Base-by-base conservation (phyloP, 2,797 vertebrate species). In the Amniataba percoides region DNA sequence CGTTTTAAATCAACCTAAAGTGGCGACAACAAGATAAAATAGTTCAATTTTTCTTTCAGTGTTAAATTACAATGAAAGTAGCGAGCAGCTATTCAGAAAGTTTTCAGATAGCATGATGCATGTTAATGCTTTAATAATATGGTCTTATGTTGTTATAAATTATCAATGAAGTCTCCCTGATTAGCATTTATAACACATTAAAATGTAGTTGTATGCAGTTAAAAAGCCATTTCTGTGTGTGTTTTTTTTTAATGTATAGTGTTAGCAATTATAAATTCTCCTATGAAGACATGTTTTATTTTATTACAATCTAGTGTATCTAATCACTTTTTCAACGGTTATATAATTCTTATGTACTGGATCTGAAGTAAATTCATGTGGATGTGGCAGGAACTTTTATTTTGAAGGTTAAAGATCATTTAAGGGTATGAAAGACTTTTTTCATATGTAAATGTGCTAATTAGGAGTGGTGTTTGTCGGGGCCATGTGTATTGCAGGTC, bases 1-100 rank as follows among this genome's bases (percentile, higher is more conserved):
- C 34, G 5, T 56, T 55, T 58, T 60, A 16, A 52, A 57, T 6
- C 18, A 0, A 11, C 0, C 25, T 13, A 21, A 19, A 49, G 1
- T 13, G n/a, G 4, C 23, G 13, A 42, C 0, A 46, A 56, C 0
- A 3, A 40, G 39, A 31, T 25, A 55, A 55, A 9, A 63, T 18
- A 21, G 2, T 31, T 51, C 31, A 0, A 42, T 14, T 42, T 57
- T 31, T 14, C 3, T 5, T 51, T 40, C 55, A 45, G 16, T 64
- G 60, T 14, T 66, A 64, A 21, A 23, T 2, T 45, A 8, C 11
- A 62, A 62, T 70, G 2, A 62, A 40, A 77, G 31, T 16, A 27
- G 15, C 48, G 52, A n/a, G 3, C 2, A 0, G 21, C n/a, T 46
- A 19, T 16, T 49, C 49, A 16, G 0, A 77, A 58, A n/a, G n/a